Conservation (phyloP, 2,797 vertebrate species). For the Chromis chromis region DNA sequence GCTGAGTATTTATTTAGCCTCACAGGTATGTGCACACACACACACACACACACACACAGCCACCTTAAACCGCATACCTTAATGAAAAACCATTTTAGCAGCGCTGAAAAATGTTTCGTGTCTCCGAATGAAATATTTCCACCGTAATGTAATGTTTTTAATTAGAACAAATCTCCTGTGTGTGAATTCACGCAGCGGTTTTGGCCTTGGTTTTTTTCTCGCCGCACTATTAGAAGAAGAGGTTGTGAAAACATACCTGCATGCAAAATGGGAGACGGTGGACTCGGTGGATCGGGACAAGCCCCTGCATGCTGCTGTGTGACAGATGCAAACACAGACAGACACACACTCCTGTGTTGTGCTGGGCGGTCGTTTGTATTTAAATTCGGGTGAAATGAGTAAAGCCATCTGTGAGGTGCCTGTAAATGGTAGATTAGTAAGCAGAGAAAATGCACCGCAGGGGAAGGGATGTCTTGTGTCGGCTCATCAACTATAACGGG, state of each 20-base stretch:
- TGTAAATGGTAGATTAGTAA: constrained; percentile 74
- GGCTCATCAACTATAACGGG: constrained; percentile 38
- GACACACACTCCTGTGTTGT: constrained; percentile 48
- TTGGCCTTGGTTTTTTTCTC: constrained; percentile 17
- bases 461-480: constrained; percentile 45
- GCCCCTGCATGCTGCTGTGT: constrained; percentile 47
- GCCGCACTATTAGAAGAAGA: constrained; percentile 7
- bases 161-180: constrained; percentile 30
- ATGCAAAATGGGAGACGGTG: constrained; percentile 29
- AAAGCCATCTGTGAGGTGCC: constrained; percentile 71
- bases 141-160: constrained; percentile 9
- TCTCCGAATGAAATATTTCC: constrained; percentile 32
- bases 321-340: constrained; percentile 57
- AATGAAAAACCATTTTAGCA: constrained; percentile 17
- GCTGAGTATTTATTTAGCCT: constrained; percentile 34
- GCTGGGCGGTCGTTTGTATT: constrained; percentile 62
- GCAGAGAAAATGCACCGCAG: constrained; percentile 62
- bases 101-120: constrained; percentile 24
- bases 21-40: constrained; percentile 40
- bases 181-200: background rate
- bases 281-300: constrained; percentile 39
- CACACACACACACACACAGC: background rate
- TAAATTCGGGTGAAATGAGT: constrained; percentile 66
- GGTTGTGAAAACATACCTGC: constrained; percentile 47
- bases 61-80: constrained; percentile 24